These are phyloP conservation scores for Lophius americanus DNA, from an alignment of 2,797 vertebrate genomes.

Conservation along the genomic window DNA sequence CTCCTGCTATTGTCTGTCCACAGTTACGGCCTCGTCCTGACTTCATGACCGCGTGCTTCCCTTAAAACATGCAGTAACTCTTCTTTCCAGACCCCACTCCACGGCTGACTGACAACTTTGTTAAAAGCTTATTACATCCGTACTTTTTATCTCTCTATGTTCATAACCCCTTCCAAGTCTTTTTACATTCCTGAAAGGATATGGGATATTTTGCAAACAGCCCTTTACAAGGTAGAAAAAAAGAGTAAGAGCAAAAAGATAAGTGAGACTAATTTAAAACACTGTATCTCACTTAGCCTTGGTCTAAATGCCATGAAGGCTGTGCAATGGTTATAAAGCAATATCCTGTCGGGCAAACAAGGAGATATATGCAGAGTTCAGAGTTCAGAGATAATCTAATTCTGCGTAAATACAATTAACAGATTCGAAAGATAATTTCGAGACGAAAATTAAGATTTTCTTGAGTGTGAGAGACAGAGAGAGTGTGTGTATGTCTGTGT, in stretches of 20 bases:
- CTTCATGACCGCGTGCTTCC: constrained; percentile 37
- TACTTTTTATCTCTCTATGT: constrained; percentile 6
- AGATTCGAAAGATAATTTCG: constrained; percentile 63
- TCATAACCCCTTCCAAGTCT: constrained; percentile 10
- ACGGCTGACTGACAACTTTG: constrained; percentile 21
- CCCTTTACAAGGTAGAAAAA: constrained; percentile 5
- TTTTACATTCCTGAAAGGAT: constrained; percentile 18
- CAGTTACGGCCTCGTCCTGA: constrained; percentile 39
- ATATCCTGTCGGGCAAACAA: constrained; percentile 55
- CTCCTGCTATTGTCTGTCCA: constrained; percentile 38
- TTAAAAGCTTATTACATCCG: constrained; percentile 3
- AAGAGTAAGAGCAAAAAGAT: background rate
- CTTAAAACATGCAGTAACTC: constrained; percentile 26
- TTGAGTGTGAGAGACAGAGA: constrained; percentile 2
- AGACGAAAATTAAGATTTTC: constrained; percentile 35
- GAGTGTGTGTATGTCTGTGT: constrained; percentile 6
- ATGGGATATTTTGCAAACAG: constrained; percentile 12
- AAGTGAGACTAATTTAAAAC: constrained; percentile 62
- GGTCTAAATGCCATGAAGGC: constrained; percentile 32
- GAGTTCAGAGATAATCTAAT: constrained; percentile 64
- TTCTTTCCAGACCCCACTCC: background rate
- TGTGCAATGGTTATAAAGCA: constrained; percentile 51
- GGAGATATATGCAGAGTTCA: constrained; percentile 44
- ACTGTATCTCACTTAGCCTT: constrained; percentile 49
- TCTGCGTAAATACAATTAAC: constrained; percentile 57